Percentiles rank a stretch among this genome's conserved stretches.
Evolutionary conservation across 2,797 vertebrate genomes (phyloP).

Genomic region (Hyperoplus lanceolatus): DNA sequence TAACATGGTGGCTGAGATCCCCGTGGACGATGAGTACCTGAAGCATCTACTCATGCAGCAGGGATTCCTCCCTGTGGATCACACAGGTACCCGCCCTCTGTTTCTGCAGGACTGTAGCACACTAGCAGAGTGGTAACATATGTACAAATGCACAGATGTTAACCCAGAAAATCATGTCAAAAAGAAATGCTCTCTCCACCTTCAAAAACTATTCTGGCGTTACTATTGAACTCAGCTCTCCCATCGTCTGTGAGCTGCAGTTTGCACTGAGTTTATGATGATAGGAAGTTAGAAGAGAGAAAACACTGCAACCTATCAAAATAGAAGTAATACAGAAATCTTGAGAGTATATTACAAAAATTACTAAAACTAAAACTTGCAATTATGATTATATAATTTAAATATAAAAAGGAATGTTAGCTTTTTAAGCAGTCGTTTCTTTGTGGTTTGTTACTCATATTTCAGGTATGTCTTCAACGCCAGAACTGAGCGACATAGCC

Average conservation of each 20-base stretch:
- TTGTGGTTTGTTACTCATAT: not conserved
- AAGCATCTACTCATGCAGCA: slow-evolving; percentile 88
- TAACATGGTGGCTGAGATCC: slow-evolving; percentile 96
- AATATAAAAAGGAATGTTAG: no score
- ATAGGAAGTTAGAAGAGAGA: slow-evolving; percentile 3
- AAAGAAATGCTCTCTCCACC: not conserved
- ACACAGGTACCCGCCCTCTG: slow-evolving; percentile 81
- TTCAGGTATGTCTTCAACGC: slow-evolving; percentile 57
- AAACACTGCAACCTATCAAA: not conserved
- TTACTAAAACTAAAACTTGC: no score
- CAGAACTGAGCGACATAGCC: slow-evolving; percentile 60
- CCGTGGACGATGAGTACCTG: slow-evolving; percentile 86
- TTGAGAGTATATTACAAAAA: not conserved
- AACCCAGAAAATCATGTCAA: not conserved
- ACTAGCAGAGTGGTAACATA: not conserved
- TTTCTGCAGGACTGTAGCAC: slow-evolving; percentile 12
- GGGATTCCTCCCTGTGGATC: slow-evolving; percentile 87
- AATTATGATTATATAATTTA: no score
- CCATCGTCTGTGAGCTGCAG: not conserved
- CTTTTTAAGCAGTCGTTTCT: not conserved
- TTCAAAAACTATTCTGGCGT: not conserved
- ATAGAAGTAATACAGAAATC: not conserved
- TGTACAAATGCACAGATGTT: not conserved
- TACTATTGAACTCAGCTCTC: no score
- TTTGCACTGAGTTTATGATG: not conserved